Percentiles rank a stretch among this genome's conserved stretches.
phyloP scores from a whole-genome alignment of 2,113 vertebrate species.

The Fulmarus glacialis region DNA sequence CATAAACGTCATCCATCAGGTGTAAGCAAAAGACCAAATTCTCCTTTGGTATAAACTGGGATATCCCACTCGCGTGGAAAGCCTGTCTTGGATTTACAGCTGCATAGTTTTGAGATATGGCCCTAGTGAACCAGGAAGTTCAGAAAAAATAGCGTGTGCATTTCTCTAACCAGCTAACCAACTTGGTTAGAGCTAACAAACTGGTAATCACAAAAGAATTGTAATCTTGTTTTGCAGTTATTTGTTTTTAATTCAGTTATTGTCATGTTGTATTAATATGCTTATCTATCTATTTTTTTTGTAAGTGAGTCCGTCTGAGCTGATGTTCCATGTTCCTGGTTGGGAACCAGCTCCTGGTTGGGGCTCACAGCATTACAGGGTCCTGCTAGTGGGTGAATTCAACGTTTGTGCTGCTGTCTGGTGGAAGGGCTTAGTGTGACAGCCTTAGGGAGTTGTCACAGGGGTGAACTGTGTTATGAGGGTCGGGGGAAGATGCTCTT shows the following conservation, averaged over 20 bases:
- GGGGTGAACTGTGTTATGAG: not conserved
- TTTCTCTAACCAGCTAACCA: not conserved
- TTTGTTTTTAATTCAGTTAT: not conserved
- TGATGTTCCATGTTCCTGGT: not conserved
- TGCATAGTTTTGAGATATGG: not conserved
- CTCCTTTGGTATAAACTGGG: not conserved
- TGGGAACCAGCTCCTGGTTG: not conserved
- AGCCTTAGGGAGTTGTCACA: not conserved
- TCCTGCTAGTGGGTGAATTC: not conserved
- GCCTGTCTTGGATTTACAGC: not conserved
- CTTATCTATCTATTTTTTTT: not conserved
- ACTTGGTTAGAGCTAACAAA: not conserved
- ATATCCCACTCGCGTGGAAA: not conserved
- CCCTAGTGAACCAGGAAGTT: not conserved
- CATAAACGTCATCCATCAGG: not conserved
- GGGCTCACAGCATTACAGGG: not conserved
- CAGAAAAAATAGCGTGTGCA: rapidly evolving
- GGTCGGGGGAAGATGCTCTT: not conserved
- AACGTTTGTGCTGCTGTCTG: not conserved
- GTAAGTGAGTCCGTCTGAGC: not conserved
- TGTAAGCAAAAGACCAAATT: not conserved
- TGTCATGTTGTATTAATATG: not conserved
- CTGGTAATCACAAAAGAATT: not conserved
- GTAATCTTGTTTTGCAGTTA: not conserved
- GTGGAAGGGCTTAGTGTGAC: not conserved